phyloP scores from a whole-genome alignment of 1,140 invertebrate genomes.

The Ladona fulva region DNA sequence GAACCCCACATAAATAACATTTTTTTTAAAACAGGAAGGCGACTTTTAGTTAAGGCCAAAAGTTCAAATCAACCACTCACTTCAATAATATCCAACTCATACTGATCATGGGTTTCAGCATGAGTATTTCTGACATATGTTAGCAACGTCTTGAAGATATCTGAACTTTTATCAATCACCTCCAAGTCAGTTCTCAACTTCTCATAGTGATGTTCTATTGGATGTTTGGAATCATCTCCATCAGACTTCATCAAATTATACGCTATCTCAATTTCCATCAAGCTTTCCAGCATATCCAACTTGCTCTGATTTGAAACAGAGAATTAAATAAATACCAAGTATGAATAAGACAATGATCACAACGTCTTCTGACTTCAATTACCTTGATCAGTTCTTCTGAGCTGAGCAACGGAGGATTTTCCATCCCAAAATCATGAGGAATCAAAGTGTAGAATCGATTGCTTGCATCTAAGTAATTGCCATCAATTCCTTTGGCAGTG shows the following conservation, averaged over 20 bases:
- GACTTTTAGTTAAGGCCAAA: conserved; percentile 16
- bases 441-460: conserved; percentile 92
- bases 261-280: conserved; percentile 91
- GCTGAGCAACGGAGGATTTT: conserved; percentile 72
- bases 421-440: conserved; percentile 87
- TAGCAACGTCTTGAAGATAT: conserved; percentile 67
- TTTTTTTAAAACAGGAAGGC: conserved; percentile 17
- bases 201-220: conserved; percentile 81
- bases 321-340: conserved; percentile 6
- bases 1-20: background rate
- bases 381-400: conserved; percentile 65
- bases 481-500: conserved; percentile 32
- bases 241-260: conserved; percentile 69
- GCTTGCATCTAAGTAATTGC: conserved; percentile 69
- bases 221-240: conserved; percentile 42
- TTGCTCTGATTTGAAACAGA: conserved; percentile 56
- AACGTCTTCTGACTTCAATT: conserved; percentile 15
- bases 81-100: conserved; percentile 64
- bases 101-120: conserved; percentile 68
- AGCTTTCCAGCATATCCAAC: conserved; percentile 81
- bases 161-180: conserved; percentile 54
- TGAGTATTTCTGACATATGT: conserved; percentile 83
- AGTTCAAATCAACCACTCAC: conserved; percentile 33
- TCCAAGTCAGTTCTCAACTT: conserved; percentile 78
- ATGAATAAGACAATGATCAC: background rate